phyloP scores from a whole-genome alignment of 2,888 invertebrate species.

The Ceramica pisi region DNA sequence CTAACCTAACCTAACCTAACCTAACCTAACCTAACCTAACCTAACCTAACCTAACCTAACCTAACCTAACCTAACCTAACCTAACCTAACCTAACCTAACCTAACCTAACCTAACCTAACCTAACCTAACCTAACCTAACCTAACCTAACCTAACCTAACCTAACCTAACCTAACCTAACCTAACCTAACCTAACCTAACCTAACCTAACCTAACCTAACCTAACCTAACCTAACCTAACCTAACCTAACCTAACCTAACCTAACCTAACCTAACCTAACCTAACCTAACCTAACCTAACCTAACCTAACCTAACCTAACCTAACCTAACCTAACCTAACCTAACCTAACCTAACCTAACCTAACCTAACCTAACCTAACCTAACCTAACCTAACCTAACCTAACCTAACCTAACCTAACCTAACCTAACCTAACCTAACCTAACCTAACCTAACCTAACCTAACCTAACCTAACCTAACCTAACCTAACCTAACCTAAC shows the following conservation, averaged over 20 bases:
- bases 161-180: no score
- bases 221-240: neutral
- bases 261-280: neutral
- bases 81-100: no score
- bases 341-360: no score
- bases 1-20: slow-evolving; percentile 43
- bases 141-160: neutral
- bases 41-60: no score
- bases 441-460: no score
- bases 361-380: slow-evolving; percentile 1
- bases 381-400: no score
- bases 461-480: neutral
- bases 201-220: no score
- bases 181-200: neutral
- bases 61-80: neutral
- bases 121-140: neutral
- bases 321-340: no score
- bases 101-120: neutral
- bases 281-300: no score
- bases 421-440: neutral
- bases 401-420: no score
- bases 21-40: slow-evolving; percentile 2
- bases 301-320: no score
- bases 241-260: no score
- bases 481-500: neutral